Conservation (phyloP, 1,140 invertebrate species). For the Batillaria attramentaria region DNA sequence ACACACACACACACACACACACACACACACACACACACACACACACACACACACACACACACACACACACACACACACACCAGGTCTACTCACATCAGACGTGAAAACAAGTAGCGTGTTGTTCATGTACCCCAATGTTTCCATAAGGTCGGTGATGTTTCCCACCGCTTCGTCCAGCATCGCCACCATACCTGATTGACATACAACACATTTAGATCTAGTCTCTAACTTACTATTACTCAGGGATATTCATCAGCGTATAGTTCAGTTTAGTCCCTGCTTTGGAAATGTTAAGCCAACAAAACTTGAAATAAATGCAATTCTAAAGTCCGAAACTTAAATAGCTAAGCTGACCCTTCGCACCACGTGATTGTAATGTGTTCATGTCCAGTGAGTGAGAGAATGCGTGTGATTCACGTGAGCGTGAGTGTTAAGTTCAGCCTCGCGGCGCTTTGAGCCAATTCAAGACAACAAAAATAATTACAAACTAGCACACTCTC, state of each 20-base stretch:
- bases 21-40: neutral
- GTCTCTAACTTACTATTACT: neutral
- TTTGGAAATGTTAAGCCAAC: too few species aligned
- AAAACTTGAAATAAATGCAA: too few species aligned
- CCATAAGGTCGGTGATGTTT: conserved; percentile 80
- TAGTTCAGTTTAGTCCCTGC: too few species aligned
- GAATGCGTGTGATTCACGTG: too few species aligned
- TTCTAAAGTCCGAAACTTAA: neutral
- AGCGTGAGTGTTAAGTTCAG: too few species aligned
- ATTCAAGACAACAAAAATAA: too few species aligned
- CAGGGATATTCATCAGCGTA: neutral
- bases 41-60: neutral
- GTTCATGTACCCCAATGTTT: conserved; percentile 69
- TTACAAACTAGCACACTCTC: too few species aligned
- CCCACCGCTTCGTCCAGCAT: conserved; percentile 91
- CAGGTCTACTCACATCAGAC: conserved; percentile 55
- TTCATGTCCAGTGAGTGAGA: too few species aligned
- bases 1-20: neutral
- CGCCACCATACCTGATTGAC: conserved; percentile 57
- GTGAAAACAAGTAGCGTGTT: conserved; percentile 67
- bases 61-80: neutral
- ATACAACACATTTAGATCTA: neutral
- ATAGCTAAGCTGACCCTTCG: neutral
- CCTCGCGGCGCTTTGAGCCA: too few species aligned
- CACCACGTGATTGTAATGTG: too few species aligned